Evolutionary conservation across 2,113 vertebrate genomes (phyloP), one percentile per base, ranked within the genome.

Genomic region (Neoarius graeffei): DNA sequence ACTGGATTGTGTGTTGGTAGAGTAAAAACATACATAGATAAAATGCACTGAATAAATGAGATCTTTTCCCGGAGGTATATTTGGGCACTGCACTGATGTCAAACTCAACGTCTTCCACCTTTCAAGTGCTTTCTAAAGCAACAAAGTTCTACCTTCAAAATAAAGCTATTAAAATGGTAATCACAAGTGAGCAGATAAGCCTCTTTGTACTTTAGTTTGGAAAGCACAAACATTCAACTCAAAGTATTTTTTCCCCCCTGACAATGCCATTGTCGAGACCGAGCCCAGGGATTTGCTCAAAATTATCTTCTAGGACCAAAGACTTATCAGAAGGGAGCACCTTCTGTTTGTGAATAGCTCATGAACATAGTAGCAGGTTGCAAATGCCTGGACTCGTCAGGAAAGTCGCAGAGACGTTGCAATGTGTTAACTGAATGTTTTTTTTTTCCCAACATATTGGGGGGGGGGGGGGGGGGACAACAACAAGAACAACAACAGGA

Each of bases 111-210:
- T 77, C 80, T 87, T 77, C 85, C 83, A 82, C 69, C 74, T 83
- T 89, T 82, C 81, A 76, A 57, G 62, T 64, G 82, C 77, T 90
- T 69, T 87, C 57, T 42, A 59, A 71, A 81, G 81, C 30, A 50
- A 90, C 89, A 87, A 90, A 89, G 73, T 83, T 86, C 69, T 52
- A 35, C 71, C 85, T 87, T 87, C 79, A 90, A 87, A 89, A 89
- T 89, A 90, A 90, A 87, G 83, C 90, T 87, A 89, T 90, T 90
- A 87, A 90, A 90, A 90, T 89, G 88, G 83, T 90, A 90, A 90
- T 90, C 88, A 89, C 19, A 50, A 81, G 57, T 83, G 79, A 89
- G 88, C 23, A 87, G 88, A 90, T 90, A 90, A 87, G 82, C 79
- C 57, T 56, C 81, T 20, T 88, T 89, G 86, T 87, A 86, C 83